Evolutionary conservation across 2,113 vertebrate genomes (phyloP).

Genomic region (Chamaea fasciata): DNA sequence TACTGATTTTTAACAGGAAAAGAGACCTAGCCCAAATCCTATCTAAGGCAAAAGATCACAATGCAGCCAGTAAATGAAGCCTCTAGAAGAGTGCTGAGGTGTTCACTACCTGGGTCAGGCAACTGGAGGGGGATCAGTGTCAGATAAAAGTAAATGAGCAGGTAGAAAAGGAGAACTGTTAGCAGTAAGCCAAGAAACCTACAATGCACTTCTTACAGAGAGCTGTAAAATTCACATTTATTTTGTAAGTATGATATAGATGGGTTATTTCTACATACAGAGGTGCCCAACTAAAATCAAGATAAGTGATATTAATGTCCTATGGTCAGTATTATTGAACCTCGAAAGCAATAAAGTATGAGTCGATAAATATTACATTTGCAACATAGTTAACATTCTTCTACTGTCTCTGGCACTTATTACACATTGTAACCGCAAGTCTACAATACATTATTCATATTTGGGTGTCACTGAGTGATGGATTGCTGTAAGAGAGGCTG

Average conservation of each 20-base stretch:
- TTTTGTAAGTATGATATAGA: conserved; percentile 70
- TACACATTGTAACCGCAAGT: conserved; percentile 80
- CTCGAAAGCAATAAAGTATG: conserved; percentile 79
- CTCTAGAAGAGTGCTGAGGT: not conserved
- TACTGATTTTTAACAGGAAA: not conserved
- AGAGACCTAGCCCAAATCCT: not conserved
- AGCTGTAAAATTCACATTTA: conserved; percentile 71
- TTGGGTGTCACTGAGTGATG: conserved; percentile 82
- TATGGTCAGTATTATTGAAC: conserved; percentile 83
- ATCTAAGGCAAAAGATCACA: not conserved
- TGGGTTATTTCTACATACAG: conserved; percentile 71
- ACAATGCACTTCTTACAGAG: conserved; percentile 40
- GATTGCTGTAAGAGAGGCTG: conserved; percentile 82
- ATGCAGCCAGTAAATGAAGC: not conserved
- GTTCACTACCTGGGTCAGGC: not conserved
- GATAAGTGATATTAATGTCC: conserved; percentile 83
- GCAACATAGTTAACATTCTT: conserved; percentile 81
- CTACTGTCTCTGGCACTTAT: conserved; percentile 79
- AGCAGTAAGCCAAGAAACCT: conserved; percentile 29
- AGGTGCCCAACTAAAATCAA: conserved; percentile 74
- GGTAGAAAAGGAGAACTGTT: not conserved
- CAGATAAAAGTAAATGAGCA: not conserved
- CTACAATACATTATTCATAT: conserved; percentile 88
- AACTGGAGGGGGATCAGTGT: not conserved
- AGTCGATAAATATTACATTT: conserved; percentile 85